Evolutionary conservation across 2,888 invertebrate genomes (phyloP).

Genomic region (Tubulanus polymorphus): DNA sequence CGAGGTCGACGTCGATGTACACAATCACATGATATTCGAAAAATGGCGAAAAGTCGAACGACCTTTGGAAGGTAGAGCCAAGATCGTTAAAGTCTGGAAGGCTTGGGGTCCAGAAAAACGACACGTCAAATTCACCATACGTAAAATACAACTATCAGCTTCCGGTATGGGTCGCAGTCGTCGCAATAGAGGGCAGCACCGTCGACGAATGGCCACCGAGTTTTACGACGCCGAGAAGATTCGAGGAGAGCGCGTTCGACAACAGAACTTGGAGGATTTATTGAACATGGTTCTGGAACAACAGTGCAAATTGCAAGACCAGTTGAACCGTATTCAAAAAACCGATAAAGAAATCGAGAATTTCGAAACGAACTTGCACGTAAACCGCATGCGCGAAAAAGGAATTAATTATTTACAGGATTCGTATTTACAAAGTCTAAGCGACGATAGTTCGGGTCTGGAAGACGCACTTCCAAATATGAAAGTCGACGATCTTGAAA

Average conservation of each 20-base stretch:
- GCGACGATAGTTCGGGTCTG: constrained; percentile 30
- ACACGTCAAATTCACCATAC: constrained; percentile 57
- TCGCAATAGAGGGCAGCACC: neutral
- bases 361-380: constrained; percentile 40
- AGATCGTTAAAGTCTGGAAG: constrained; percentile 73
- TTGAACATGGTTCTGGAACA: constrained; percentile 61
- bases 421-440: constrained; percentile 27
- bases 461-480: constrained; percentile 59
- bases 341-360: constrained; percentile 75
- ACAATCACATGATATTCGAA: constrained; percentile 58
- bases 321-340: constrained; percentile 58
- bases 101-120: constrained; percentile 73
- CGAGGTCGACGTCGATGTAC: constrained; percentile 75
- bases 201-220: neutral
- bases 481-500: constrained; percentile 60
- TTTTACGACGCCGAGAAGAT: neutral
- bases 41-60: constrained; percentile 64
- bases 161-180: neutral
- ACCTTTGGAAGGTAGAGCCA: constrained; percentile 67
- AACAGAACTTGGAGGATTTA: constrained; percentile 32
- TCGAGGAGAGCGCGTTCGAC: neutral
- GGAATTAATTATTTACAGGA: constrained; percentile 36
- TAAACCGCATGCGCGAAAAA: constrained; percentile 25
- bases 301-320: constrained; percentile 60
- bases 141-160: constrained; percentile 22